Evolutionary conservation across 2,888 invertebrate species (phyloP).

Genomic region (Drosophila austrosaltans): DNA sequence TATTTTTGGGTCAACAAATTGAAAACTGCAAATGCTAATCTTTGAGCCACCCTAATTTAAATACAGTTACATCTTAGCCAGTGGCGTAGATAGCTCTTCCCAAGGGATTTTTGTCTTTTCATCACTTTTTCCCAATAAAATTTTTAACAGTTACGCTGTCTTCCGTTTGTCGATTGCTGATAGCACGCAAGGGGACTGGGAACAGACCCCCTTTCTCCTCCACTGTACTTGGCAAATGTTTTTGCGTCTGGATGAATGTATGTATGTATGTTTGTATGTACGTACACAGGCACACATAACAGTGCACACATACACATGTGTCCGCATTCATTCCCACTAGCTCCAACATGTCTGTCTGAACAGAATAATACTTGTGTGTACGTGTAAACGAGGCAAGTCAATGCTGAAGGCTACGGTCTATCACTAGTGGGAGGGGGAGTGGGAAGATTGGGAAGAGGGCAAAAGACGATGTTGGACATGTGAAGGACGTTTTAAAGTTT

Average conservation of each 20-base stretch:
- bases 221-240: background rate
- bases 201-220: too few relatives aligned
- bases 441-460: background rate
- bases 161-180: too few relatives aligned
- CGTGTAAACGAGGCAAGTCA: slow-evolving; percentile 14
- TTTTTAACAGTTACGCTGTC: too few relatives aligned
- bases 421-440: background rate
- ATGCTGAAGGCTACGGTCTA: slow-evolving; percentile 8
- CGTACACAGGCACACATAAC: background rate
- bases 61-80: background rate
- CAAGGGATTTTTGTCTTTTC: too few relatives aligned
- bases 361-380: slow-evolving; percentile 7
- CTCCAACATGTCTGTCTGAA: slow-evolving; percentile 4
- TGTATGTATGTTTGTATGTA: background rate
- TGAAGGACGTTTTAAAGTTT: slow-evolving; percentile 5
- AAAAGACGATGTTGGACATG: background rate
- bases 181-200: too few relatives aligned
- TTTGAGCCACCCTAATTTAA: background rate
- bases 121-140: too few relatives aligned
- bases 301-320: slow-evolving; percentile 6
- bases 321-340: slow-evolving; percentile 12
- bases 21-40: background rate
- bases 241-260: background rate
- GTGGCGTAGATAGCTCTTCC: too few relatives aligned
- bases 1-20: background rate